Evolutionary conservation across 2,888 invertebrate species (phyloP).

Genomic region (Magallana nippona): DNA sequence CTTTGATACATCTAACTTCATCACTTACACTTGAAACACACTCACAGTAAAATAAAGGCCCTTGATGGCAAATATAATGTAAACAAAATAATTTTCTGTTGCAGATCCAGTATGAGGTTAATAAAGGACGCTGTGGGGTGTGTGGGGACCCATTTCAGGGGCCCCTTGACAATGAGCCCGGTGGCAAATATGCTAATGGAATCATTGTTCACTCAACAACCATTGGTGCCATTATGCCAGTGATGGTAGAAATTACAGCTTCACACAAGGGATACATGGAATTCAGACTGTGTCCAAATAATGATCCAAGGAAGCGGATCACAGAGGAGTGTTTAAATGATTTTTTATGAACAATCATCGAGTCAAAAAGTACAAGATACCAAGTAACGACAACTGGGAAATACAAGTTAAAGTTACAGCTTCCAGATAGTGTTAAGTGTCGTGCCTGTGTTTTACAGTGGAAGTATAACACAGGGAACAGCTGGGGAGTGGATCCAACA

Average conservation of each 20-base stretch:
- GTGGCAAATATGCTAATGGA: conserved; percentile 77
- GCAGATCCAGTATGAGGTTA: conserved; percentile 70
- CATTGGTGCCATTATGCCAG: conserved; percentile 73
- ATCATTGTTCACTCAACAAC: conserved; percentile 75
- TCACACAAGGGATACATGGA: conserved; percentile 79
- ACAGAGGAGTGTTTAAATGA: conserved; percentile 74
- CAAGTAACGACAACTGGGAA: conserved; percentile 56
- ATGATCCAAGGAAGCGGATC: conserved; percentile 63
- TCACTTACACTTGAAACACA: too few species aligned
- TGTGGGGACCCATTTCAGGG: conserved; percentile 90
- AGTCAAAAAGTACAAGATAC: conserved; percentile 57
- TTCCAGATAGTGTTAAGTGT: conserved; percentile 66
- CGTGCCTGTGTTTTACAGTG: conserved; percentile 71
- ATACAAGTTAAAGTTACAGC: conserved; percentile 59
- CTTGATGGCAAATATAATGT: too few species aligned
- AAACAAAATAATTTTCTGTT: conserved; percentile 29
- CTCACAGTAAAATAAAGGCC: too few species aligned
- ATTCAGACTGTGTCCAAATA: conserved; percentile 75
- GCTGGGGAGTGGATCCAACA: conserved; percentile 67
- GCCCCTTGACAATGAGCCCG: conserved; percentile 76
- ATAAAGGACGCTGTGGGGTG: conserved; percentile 89
- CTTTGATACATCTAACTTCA: too few species aligned
- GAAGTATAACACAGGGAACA: conserved; percentile 74
- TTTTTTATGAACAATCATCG: conserved; percentile 57
- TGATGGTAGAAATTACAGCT: conserved; percentile 76